Conservation (phyloP, 2,113 vertebrate genomes). For the Phaethornis superciliosus region DNA sequence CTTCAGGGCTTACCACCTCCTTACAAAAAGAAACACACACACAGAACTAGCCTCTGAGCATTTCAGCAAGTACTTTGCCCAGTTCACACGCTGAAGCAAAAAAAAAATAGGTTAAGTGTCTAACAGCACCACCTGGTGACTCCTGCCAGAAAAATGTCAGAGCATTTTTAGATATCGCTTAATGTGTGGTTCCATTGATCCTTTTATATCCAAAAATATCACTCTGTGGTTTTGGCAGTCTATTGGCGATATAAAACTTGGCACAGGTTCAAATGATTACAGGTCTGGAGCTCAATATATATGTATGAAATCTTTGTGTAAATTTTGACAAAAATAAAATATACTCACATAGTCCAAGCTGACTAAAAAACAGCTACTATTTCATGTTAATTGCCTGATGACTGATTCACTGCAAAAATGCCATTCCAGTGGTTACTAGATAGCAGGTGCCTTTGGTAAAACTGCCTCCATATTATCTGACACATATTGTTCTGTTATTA, state of each 20-base stretch:
- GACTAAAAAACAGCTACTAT: not conserved
- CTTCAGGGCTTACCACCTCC: not conserved
- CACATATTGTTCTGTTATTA: not conserved
- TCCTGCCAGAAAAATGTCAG: not conserved
- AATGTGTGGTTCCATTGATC: not conserved
- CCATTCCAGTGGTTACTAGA: not conserved
- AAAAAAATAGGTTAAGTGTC: not conserved
- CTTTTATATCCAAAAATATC: not conserved
- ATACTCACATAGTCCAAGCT: not conserved
- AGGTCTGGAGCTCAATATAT: not conserved
- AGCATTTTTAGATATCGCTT: not conserved
- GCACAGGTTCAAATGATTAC: not conserved
- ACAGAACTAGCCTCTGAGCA: not conserved
- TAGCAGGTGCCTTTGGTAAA: not conserved
- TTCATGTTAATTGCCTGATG: not conserved
- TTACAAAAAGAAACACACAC: not conserved
- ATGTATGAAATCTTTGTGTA: not conserved
- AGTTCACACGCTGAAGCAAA: not conserved
- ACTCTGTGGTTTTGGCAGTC: not conserved
- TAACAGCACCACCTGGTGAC: slow-evolving; percentile 59
- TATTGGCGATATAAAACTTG: not conserved
- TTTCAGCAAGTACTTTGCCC: not conserved
- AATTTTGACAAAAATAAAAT: not conserved
- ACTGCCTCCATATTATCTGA: not conserved
- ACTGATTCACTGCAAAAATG: not conserved